Percentiles rank a stretch among this genome's conserved stretches.
Conservation (phyloP, 1,140 invertebrate genomes). For the Sminthurinus signatus region DNA sequence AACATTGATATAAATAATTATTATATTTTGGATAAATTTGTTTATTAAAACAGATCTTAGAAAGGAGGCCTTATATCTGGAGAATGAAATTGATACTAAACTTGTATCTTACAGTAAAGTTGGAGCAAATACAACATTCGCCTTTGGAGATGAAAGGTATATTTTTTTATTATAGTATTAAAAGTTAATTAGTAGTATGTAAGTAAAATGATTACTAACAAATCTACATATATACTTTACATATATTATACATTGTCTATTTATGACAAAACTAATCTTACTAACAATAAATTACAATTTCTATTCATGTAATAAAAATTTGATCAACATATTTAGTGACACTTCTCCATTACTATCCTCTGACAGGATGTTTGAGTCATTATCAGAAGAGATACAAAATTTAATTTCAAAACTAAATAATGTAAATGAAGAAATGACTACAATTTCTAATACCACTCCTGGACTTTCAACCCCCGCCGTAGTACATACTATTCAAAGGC, state of each 20-base stretch:
- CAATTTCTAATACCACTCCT: constrained; percentile 57
- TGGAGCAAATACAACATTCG: constrained; percentile 53
- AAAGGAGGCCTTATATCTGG: constrained; percentile 84
- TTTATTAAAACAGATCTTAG: constrained; percentile 65
- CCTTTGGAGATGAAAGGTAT: constrained; percentile 27
- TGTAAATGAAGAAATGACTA: constrained; percentile 83
- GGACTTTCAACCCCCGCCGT: constrained; percentile 63
- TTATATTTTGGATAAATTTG: constrained; percentile 1
- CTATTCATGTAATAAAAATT: no score
- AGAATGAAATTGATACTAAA: constrained; percentile 96
- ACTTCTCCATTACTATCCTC: constrained; percentile 69
- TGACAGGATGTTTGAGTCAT: constrained; percentile 86
- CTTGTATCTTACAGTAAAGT: constrained; percentile 92
- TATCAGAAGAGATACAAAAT: constrained; percentile 85
- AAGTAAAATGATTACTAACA: no score
- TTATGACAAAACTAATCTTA: no score
- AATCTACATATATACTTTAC: no score
- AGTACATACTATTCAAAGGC: constrained; percentile 85
- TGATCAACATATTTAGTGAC: no score
- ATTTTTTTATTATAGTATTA: background rate
- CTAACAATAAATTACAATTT: no score
- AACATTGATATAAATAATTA: background rate
- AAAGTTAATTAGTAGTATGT: no score
- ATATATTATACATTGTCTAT: no score
- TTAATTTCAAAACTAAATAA: constrained; percentile 70